Base-by-base conservation (phyloP, 2,113 vertebrate species). In the Hyla sarda region DNA sequence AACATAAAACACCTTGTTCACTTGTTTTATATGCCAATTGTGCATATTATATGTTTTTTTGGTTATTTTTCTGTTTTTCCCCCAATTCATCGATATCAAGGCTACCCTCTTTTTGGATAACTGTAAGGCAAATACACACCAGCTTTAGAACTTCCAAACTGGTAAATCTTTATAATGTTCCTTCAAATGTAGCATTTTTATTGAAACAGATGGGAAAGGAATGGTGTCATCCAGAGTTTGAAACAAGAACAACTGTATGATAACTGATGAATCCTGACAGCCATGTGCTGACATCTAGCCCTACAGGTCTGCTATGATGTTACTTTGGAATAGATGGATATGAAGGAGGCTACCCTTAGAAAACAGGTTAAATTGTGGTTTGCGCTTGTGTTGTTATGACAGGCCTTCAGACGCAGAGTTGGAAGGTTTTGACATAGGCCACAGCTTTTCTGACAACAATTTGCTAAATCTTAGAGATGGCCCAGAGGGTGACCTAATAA, bases 391-490 rank as follows among this genome's bases (percentile, higher is more conserved):
- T 71, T 71, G 21, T 28, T 41, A 41, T 71, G 67, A 71, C 67
- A 37, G 67, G 17, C 34, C 32, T 32, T 71, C 34, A 71, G 32
- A 71, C 21, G 30, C 32, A 41, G 34, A 71, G 17, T 41, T 71
- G 32, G 34, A 71, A 71, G 67, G 17, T 71, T 71, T 41, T 71
- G 32, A 71, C 67, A 71, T 41, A 71, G 32, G 21, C 67, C 67
- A 71, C 37, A 71, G 67, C 34, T 71, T 37, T 71, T 41, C 67
- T 71, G 67, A 71, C 67, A 34, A 32, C 62, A 69, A 69, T 37
- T 69, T 34, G 32, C 16, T 9, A 71, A 71, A 12, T 41, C 67
- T 71, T 71, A 34, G 17, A 41, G 32, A 71, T 41, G 67, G 16
- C 32, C 67, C 32, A 41, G 67, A 11, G 67, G 67, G 13, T 23